Base-by-base conservation (phyloP, 2,113 vertebrate species). In the Silurus asotus region DNA sequence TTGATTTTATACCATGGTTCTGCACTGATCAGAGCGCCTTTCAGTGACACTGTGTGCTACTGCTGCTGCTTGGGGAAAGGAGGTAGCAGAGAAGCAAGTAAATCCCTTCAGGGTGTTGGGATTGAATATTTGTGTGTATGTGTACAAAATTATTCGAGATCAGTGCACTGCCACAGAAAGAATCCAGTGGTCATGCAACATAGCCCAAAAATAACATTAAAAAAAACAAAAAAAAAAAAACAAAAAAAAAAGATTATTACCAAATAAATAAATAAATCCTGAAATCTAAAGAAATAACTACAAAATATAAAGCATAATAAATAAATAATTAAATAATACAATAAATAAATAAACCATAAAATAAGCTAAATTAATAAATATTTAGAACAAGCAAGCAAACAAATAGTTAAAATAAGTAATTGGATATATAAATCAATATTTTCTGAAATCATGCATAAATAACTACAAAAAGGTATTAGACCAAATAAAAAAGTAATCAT, bases 101-200 rank as follows among this genome's bases (percentile, higher is more conserved):
- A 8, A 19, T 48, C 13, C 37, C 13, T 70, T 37, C 67, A 4
- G 67, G 67, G 14, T 4, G 25, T 67, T 15, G 49, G 48, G 49
- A 2, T 11, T 6, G 74, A 6, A 11, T 55, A 23, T 55, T 1
- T 53, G 74, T 78, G 61, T 2, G 28, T 48, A 53, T 79, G 23
- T 62, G 75, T 49, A 17, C 19, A 37, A n/a, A 5, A 67, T 83
- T 49, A 55, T 45, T 70, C 69, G 85, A 25, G 55, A 79, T 14
- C 6, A 79, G n/a, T n/a, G 59, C 64, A 72, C 58, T 53, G 78
- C 55, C 14, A 51, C 51, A 17, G 67, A 70, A 51, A 85, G 14
- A 51, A 80, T 75, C 78, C 48, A 67, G 1, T 86, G 48, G 17
- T 77, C 87, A 79, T 76, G 84, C 87, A 88, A 67, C 76, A 19